Percentiles rank a stretch among this genome's conserved stretches.
Conservation (phyloP, 2,888 invertebrate genomes). For the Papilio protenor region DNA sequence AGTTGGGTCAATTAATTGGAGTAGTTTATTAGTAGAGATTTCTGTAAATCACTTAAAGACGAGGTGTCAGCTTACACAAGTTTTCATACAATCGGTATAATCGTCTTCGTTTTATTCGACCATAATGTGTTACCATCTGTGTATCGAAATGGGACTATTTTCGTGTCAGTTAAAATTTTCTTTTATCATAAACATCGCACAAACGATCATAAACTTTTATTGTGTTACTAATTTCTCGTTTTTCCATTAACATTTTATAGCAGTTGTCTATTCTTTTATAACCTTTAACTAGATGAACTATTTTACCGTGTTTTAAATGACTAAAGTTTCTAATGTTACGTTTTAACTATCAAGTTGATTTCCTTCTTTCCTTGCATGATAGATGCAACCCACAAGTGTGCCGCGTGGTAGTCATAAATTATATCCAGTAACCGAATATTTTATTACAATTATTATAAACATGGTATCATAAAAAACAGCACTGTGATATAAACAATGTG, state of each 20-base stretch:
- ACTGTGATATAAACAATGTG: conserved; percentile 7
- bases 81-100: conserved; percentile 60
- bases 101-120: conserved; percentile 48
- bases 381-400: neutral
- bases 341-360: neutral
- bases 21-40: neutral
- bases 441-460: conserved; percentile 22
- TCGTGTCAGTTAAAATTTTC: conserved; percentile 62
- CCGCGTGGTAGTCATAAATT: neutral
- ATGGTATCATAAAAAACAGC: conserved; percentile 5
- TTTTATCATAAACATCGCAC: conserved; percentile 65
- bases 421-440: neutral
- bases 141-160: conserved; percentile 72
- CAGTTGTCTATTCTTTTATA: neutral
- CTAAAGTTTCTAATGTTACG: neutral
- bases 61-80: conserved; percentile 63
- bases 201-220: conserved; percentile 41
- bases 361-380: neutral
- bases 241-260: conserved; percentile 23
- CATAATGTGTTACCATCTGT: conserved; percentile 66
- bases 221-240: neutral
- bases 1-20: neutral
- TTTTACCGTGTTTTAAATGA: neutral
- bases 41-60: neutral
- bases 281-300: neutral